These are phyloP conservation scores for Vanessa atalanta DNA, from an alignment of 1,140 invertebrate genomes.

Conservation along the genomic window DNA sequence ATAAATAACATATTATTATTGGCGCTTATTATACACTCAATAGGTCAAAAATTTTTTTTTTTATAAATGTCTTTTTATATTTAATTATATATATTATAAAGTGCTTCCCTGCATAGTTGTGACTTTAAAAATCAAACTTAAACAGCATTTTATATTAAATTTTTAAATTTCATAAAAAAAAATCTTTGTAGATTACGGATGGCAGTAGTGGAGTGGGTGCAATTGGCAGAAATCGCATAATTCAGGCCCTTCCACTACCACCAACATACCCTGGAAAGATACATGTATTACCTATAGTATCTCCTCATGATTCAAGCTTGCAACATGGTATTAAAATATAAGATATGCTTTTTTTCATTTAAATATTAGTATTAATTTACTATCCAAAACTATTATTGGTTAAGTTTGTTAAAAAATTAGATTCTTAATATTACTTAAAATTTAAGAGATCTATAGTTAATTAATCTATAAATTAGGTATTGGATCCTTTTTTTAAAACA, in stretches of 20 bases:
- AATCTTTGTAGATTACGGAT: constrained; percentile 86
- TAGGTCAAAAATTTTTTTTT: too few species aligned
- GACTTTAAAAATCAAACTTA: neutral
- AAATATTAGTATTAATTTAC: neutral
- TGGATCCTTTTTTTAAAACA: too few species aligned
- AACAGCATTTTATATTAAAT: too few species aligned
- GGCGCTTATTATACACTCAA: too few species aligned
- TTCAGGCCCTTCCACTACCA: constrained; percentile 83
- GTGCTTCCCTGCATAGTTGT: neutral
- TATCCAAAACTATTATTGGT: neutral
- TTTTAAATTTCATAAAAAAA: too few species aligned
- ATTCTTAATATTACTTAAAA: too few species aligned
- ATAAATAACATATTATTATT: too few species aligned
- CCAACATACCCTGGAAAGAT: constrained; percentile 92
- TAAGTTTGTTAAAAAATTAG: too few species aligned
- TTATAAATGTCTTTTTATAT: too few species aligned
- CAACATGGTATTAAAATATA: constrained; percentile 71
- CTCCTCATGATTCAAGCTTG: constrained; percentile 80
- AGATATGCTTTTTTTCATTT: constrained; percentile 5
- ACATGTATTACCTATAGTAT: constrained; percentile 86
- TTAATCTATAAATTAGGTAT: too few species aligned
- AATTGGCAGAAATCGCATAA: constrained; percentile 77
- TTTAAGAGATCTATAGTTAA: too few species aligned
- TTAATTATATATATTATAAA: too few species aligned
- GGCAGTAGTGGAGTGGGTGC: constrained; percentile 87